Percentiles rank a stretch among this genome's conserved stretches.
These are phyloP conservation scores for Pogonocichla stellata DNA, from an alignment of 2,113 vertebrate species.

Conservation along the genomic window DNA sequence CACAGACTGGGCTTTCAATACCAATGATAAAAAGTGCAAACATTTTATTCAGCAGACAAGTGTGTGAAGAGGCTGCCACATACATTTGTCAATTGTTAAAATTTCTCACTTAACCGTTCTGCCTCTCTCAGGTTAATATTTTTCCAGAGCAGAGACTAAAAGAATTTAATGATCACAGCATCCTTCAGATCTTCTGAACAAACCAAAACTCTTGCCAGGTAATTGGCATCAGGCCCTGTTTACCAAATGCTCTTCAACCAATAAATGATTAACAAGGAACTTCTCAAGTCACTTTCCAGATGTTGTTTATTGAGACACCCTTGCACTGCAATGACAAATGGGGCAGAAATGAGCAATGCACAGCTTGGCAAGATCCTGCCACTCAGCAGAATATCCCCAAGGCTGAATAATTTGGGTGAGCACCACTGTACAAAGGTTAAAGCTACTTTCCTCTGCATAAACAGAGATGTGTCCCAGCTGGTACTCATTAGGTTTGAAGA, in stretches of 20 bases:
- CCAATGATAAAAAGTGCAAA: constrained; percentile 58
- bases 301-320: constrained; percentile 72
- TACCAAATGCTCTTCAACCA: constrained; percentile 55
- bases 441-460: constrained; percentile 23
- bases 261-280: constrained; percentile 65
- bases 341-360: constrained; percentile 64
- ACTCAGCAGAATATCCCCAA: constrained; percentile 52
- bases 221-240: constrained; percentile 30
- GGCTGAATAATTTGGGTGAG: constrained; percentile 56
- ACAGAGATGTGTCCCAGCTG: constrained; percentile 57
- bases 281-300: constrained; percentile 62
- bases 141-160: constrained; percentile 32
- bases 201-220: constrained; percentile 37
- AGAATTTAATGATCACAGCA: constrained; percentile 41
- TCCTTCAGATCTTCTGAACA: constrained; percentile 41
- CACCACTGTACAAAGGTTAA: constrained; percentile 54
- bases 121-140: constrained; percentile 49
- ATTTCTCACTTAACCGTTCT: constrained; percentile 37
- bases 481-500: constrained; percentile 62
- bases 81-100: constrained; percentile 30
- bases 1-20: background rate
- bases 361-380: constrained; percentile 28
- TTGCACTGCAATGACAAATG: constrained; percentile 74
- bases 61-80: constrained; percentile 48
- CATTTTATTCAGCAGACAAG: constrained; percentile 46